Evolutionary conservation across 2,113 vertebrate species (phyloP), one percentile per base, ranked within the genome.

Genomic region (Caloenas nicobarica): DNA sequence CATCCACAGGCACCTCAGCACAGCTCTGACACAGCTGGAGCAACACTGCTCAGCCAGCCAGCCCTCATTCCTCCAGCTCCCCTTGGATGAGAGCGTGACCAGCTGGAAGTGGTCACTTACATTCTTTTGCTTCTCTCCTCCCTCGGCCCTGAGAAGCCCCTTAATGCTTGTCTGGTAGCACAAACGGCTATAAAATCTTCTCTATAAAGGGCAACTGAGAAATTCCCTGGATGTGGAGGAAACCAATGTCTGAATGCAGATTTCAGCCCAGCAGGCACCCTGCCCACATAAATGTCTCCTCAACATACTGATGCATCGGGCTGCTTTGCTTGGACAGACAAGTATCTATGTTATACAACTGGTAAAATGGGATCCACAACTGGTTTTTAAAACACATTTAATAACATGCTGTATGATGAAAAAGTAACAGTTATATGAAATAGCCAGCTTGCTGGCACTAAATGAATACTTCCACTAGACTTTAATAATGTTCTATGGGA

Each of bases 241-340:
- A 77, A 73, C 26, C 44, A 16, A 48, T 72, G 33, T 36, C 54
- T 93, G 56, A 95, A 94, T 66, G 76, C 40, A 88, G 53, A 56
- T 81, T 95, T 92, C 87, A 94, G 89, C 81, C 92, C 91, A 96
- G 86, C 3, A 24, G 81, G 57, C 44, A 60, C 53, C 16, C 19
- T 94, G 34, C 33, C 38, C 62, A 36, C 48, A 60, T 89, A 91
- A 66, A 70, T 51, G 26, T 86, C 84, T 88, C 60, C 74, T 87
- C 36, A 91, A 17, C 25, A 50, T 87, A 22, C 25, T 33, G 36
- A 36, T 53, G 44, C 15, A 26, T 46, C 58, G 48, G 33, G 22
- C 48, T 82, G 90, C 70, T 97, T 92, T 95, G 80, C 95, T 94
- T 96, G 95, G 81, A 93, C 82, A 91, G 42, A 25, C 40, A 81